These are phyloP conservation scores for Lophotriccus pileatus DNA, from an alignment of 2,797 vertebrate species.

Conservation along the genomic window DNA sequence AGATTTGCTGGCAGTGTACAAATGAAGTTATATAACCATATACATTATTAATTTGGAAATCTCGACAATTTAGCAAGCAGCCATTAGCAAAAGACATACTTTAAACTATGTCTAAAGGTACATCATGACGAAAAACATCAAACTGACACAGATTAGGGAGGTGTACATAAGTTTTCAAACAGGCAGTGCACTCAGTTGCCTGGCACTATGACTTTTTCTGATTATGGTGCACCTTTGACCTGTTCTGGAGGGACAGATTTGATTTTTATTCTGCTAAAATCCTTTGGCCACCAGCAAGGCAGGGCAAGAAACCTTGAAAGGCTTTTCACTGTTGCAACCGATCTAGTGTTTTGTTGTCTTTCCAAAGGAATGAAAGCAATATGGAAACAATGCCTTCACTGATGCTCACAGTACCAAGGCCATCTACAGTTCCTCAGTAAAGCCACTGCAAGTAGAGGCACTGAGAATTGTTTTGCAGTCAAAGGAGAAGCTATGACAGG, in stretches of 20 bases:
- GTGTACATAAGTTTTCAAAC: background rate
- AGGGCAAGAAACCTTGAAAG: background rate
- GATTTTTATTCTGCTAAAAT: background rate
- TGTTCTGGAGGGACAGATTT: background rate
- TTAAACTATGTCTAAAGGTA: background rate
- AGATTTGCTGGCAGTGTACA: background rate
- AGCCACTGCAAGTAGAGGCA: background rate
- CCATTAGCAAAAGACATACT: background rate
- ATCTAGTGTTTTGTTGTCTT: background rate
- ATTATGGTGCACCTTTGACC: background rate
- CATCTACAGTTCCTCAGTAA: background rate
- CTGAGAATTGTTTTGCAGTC: background rate
- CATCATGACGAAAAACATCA: background rate
- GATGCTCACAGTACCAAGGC: background rate
- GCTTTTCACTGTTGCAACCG: accelerated
- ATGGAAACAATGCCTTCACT: background rate
- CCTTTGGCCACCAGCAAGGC: background rate
- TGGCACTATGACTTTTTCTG: background rate
- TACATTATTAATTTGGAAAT: background rate
- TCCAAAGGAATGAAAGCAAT: background rate
- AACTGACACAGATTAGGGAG: background rate
- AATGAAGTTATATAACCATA: background rate
- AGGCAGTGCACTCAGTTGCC: background rate
- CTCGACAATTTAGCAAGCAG: background rate
- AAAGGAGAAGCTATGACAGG: background rate